phyloP scores from a whole-genome alignment of 2,113 vertebrate genomes.

The Mirounga angustirostris region DNA sequence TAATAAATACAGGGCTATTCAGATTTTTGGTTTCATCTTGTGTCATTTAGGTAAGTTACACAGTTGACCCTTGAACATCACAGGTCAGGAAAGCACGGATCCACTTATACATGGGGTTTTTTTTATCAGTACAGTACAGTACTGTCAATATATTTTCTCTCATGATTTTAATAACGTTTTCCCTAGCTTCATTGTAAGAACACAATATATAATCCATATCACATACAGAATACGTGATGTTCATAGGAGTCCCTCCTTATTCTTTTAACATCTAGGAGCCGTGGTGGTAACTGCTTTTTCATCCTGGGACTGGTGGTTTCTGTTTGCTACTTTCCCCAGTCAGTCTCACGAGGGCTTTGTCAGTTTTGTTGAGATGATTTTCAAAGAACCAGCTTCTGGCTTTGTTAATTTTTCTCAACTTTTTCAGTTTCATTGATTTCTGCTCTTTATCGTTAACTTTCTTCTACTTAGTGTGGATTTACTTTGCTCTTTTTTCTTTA shows the following conservation, averaged over 20 bases:
- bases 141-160: not conserved
- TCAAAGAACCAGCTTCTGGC: not conserved
- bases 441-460: not conserved
- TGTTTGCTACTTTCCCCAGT: not conserved
- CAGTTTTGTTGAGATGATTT: not conserved
- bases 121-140: too few species aligned
- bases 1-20: not conserved
- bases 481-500: not conserved
- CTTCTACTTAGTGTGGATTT: not conserved
- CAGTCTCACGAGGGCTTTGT: not conserved
- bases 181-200: not conserved
- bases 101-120: not conserved
- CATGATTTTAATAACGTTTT: not conserved
- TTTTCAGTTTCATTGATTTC: not conserved
- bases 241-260: not conserved
- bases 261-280: not conserved
- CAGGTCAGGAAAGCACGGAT: not conserved
- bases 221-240: not conserved
- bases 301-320: not conserved
- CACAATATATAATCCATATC: not conserved
- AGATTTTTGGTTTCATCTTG: not conserved
- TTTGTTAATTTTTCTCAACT: conserved; percentile 15
- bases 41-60: not conserved
- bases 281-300: not conserved
- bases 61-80: not conserved